Evolutionary conservation across 2,888 invertebrate species (phyloP).

Genomic region (Stenotaenia linearis): DNA sequence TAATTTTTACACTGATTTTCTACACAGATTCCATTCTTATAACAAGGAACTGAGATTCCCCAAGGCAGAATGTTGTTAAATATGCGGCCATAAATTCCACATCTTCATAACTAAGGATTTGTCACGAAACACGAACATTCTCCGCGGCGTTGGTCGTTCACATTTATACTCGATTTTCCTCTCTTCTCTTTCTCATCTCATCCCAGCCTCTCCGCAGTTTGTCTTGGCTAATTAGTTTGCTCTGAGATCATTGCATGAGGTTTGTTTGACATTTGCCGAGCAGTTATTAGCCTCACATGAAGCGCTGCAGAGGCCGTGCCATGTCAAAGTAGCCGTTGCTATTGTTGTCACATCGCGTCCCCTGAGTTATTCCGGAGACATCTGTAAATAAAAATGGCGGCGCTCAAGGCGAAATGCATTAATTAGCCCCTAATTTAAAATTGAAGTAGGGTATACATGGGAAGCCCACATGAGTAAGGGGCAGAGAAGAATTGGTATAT

Average conservation of each 20-base stretch:
- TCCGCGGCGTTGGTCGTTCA: background rate
- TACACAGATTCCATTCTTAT: background rate
- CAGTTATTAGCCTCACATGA: background rate
- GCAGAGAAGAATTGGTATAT: background rate
- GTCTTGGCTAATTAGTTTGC: background rate
- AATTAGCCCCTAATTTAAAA: background rate
- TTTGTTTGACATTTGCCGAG: background rate
- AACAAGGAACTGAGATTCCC: background rate
- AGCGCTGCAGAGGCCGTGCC: background rate
- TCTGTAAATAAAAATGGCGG: background rate
- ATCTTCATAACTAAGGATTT: background rate
- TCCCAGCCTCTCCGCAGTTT: background rate
- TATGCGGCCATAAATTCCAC: background rate
- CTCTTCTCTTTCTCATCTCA: background rate
- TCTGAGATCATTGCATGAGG: background rate
- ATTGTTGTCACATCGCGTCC: background rate
- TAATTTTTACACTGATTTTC: too few relatives aligned
- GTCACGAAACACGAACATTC: background rate
- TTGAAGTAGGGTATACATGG: background rate
- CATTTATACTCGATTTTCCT: background rate
- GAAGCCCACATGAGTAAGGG: background rate
- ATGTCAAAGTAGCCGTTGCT: background rate
- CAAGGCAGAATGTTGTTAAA: background rate
- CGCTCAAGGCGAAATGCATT: background rate
- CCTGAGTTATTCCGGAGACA: background rate